Base-by-base conservation (phyloP, 2,888 invertebrate species). In the Epirrhoe alternata region DNA sequence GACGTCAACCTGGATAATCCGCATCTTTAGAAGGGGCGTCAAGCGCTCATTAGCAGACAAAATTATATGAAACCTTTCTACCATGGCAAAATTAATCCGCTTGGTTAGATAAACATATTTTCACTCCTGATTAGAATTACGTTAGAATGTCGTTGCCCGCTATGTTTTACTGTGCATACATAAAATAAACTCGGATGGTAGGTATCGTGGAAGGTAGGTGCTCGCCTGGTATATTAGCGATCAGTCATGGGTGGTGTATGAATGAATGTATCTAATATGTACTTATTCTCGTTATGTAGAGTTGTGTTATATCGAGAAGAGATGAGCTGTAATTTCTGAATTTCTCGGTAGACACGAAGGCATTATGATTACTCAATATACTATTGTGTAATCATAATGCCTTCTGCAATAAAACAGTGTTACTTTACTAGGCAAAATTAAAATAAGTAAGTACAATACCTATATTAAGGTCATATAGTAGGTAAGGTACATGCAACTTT, bases 21-120 rank as follows among this genome's bases (percentile, higher is more conserved):
- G 6, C 47, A 47, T 47, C 47, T 47, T 14, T 14, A 6, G 33
- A 10, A 49, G 14, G 14, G 70, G 63, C 72, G 76, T 71, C 74
- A 66, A 61, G 66, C 66, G 70, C 76, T 77, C 77, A 77, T 80
- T 80, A 81, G 73, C 62, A 58, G 67, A 69, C 69, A 8, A 69
- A 79, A 77, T 5, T 12, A 42, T 42, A 12, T 42, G 38, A 42
- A 42, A 42, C 1, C 12, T 4, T 75, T 76, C 62, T 68, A 58
- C 69, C 67, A 45, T 50, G 61, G 47, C 58, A 54, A 62, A 64
- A 60, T 57, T 57, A 51, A 61, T 59, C 45, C 52, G 53, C 56
- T 17, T 62, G 47, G 51, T 53, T 56, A 60, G 52, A 16, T 54
- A 38, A 42, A 12, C 6, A 31, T 52, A 42, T 59, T 60, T 53